Evolutionary conservation across 2,113 vertebrate genomes (phyloP), one percentile per base, ranked within the genome.

Genomic region (Ceuthmochares aereus): DNA sequence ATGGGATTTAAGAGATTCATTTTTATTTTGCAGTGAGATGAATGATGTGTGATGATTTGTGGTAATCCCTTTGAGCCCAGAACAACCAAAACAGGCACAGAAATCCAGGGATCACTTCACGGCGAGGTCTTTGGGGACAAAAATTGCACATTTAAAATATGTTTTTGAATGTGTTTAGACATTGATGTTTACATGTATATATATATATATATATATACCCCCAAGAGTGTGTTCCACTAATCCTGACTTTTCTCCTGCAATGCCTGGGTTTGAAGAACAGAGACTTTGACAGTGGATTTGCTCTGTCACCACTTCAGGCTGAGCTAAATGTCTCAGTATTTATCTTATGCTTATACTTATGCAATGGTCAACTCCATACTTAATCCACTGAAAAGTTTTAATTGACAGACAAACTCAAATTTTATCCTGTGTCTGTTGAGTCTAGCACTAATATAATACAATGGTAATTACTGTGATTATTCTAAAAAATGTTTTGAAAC

Each of bases 71-170:
- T 76, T 25, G 66, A 9, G 7, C 14, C 13, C 30, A 18, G 26
- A 75, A 26, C 10, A 75, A 75, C 4, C 5, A 30, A 85, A 83
- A 52, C 2, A 60, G 22, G 8, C 4, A 45, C 30, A 58, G 6
- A 51, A 59, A 6, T 25, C 40, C 0, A 1, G 5, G 19, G 3
- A 1, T 64, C 21, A 36, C 4, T 18, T 55, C 9, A 56, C 34
- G 4, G 4, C 4, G 5, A 40, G 23, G 10, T 5, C 5, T 74
- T 58, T 18, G 34, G 6, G 20, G 29, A 49, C 5, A 45, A 63
- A 73, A 78, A 4, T 13, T 30, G 0, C 6, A 68, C 12, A 77
- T 0, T 8, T 59, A 43, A 62, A 82, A 12, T 20, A 8, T 52
- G 18, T n/a, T 78, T 87, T 79, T 74, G 3, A 87, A 27, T 4